phyloP scores from a whole-genome alignment of 2,888 invertebrate genomes.

The Drosophila mettleri region DNA sequence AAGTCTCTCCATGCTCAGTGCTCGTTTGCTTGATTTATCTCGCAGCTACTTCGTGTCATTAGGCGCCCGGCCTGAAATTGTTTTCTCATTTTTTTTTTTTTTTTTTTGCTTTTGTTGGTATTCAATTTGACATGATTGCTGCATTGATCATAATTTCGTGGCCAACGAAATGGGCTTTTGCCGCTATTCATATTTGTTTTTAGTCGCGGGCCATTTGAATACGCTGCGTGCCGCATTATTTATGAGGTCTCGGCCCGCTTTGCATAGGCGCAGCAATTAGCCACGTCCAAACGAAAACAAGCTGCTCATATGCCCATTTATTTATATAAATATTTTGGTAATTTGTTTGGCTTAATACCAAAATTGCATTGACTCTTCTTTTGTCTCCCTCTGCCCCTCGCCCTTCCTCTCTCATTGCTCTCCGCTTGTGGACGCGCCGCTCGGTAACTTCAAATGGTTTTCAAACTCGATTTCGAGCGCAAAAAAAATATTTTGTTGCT shows the following conservation, averaged over 20 bases:
- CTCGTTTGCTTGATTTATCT: conserved; percentile 80
- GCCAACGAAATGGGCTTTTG: neutral
- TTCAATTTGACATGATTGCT: conserved; percentile 81
- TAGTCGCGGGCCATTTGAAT: conserved; percentile 42
- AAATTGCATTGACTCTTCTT: conserved; percentile 27
- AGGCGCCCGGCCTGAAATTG: conserved; percentile 12
- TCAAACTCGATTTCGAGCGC: conserved; percentile 20
- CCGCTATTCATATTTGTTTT: conserved; percentile 42
- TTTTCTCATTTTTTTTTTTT: neutral
- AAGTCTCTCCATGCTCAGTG: conserved; percentile 12
- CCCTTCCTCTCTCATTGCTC: neutral
- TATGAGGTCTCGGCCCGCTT: conserved; percentile 69
- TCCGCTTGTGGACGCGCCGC: conserved; percentile 4
- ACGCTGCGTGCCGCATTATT: conserved; percentile 65
- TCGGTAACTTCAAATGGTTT: conserved; percentile 45
- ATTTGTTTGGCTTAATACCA: conserved; percentile 19
- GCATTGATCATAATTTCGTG: conserved; percentile 73
- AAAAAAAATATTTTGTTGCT: conserved; percentile 8
- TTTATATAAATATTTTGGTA: conserved; percentile 5
- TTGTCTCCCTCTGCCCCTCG: neutral
- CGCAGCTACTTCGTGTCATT: conserved; percentile 73
- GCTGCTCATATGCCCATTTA: conserved; percentile 25
- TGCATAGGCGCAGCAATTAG: conserved; percentile 67
- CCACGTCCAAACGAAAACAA: conserved; percentile 30
- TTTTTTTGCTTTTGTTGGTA: no score